These are phyloP conservation scores for Hetaerina americana DNA, from an alignment of 1,140 invertebrate species.

Conservation along the genomic window DNA sequence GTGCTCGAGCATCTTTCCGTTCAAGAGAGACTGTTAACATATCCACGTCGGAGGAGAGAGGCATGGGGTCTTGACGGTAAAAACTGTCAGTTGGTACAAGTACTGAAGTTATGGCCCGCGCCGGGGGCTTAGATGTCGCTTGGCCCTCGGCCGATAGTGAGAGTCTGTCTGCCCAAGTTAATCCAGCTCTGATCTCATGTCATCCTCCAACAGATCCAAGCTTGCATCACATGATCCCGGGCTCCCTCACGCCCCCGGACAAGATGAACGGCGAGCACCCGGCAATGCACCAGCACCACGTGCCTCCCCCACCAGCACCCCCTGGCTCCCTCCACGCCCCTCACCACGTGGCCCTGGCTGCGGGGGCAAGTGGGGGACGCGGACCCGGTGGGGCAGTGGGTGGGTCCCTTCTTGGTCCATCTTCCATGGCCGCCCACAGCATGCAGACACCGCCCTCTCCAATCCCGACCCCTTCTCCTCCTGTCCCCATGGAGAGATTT, in stretches of 20 bases:
- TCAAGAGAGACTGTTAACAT: too few species aligned
- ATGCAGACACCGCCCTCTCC: constrained; percentile 66
- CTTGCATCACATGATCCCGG: constrained; percentile 20
- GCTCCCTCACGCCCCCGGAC: constrained; percentile 35
- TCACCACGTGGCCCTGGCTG: constrained; percentile 25
- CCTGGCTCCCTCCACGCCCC: constrained; percentile 17
- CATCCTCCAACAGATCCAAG: constrained; percentile 18
- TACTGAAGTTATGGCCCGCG: not conserved
- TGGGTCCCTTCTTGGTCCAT: not conserved
- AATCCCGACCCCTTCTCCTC: constrained; percentile 39
- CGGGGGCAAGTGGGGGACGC: constrained; percentile 13
- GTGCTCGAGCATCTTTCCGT: too few species aligned
- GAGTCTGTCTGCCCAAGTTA: too few species aligned
- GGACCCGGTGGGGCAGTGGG: not conserved
- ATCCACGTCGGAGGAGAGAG: not conserved
- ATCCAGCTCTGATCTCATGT: too few species aligned
- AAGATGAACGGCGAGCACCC: constrained; percentile 33
- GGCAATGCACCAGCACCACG: constrained; percentile 19
- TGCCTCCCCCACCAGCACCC: constrained; percentile 15
- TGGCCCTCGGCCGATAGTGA: too few species aligned
- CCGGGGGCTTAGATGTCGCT: too few species aligned
- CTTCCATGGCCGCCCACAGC: constrained; percentile 36
- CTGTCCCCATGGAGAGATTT: constrained; percentile 42
- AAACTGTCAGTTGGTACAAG: not conserved
- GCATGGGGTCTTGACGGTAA: not conserved